These are phyloP conservation scores for Myodes glareolus DNA, from an alignment of 2,113 vertebrate genomes.

Conservation along the genomic window DNA sequence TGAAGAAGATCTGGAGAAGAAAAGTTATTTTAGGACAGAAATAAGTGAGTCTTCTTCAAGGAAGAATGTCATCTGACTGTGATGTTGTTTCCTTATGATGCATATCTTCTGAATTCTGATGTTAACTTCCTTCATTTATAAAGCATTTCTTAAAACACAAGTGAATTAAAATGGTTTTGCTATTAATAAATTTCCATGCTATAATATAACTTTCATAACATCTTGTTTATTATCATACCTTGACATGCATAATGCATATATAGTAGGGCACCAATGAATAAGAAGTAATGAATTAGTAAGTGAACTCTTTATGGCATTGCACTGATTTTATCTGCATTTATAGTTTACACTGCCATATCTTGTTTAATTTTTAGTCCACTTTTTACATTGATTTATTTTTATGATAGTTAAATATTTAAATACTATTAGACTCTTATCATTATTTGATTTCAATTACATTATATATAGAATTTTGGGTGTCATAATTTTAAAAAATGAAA, in stretches of 20 bases:
- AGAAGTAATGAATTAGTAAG: neutral
- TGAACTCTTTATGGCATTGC: neutral
- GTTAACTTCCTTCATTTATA: neutral
- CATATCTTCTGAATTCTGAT: neutral
- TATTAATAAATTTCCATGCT: neutral
- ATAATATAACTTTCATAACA: neutral
- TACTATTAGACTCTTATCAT: neutral
- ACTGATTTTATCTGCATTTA: neutral
- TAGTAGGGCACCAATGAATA: neutral
- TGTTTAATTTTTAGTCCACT: neutral
- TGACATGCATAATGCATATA: neutral
- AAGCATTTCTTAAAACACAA: neutral
- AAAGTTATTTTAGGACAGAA: neutral
- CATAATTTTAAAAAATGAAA: neutral
- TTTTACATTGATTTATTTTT: neutral
- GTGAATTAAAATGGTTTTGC: neutral
- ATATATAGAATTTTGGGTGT: neutral
- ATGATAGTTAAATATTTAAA: neutral
- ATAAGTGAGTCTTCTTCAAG: neutral
- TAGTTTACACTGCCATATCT: neutral
- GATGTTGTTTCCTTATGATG: neutral
- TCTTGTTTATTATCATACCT: neutral
- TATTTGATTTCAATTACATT: neutral
- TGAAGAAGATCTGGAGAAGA: constrained; percentile 43
- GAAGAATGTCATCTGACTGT: neutral